Percentiles rank a stretch among this genome's conserved stretches.
Evolutionary conservation across 2,888 invertebrate species (phyloP).

Genomic region (Dryomyza anilis): DNA sequence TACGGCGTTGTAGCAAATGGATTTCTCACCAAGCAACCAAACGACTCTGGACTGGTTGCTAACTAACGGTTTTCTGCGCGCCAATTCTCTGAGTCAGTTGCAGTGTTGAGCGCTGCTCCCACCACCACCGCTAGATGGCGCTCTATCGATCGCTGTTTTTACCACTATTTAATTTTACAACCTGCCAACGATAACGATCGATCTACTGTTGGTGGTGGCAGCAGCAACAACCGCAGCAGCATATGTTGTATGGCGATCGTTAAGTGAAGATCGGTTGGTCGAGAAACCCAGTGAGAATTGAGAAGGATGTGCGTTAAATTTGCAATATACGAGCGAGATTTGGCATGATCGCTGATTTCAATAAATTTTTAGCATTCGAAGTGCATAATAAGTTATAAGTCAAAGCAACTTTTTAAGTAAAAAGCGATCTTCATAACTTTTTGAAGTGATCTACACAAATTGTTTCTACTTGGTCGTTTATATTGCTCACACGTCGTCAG

Average conservation of each 20-base stretch:
- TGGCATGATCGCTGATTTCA: too few relatives aligned
- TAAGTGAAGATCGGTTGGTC: not conserved
- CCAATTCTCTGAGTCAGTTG: not conserved
- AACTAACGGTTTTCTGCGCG: slow-evolving; percentile 11
- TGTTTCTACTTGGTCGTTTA: too few relatives aligned
- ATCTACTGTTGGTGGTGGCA: slow-evolving; percentile 34
- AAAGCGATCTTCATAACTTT: too few relatives aligned
- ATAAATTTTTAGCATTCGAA: too few relatives aligned
- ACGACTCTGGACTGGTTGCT: not conserved
- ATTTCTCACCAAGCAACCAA: slow-evolving; percentile 17
- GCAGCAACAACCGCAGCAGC: too few relatives aligned
- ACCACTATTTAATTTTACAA: slow-evolving; percentile 39
- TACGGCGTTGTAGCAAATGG: slow-evolving; percentile 3
- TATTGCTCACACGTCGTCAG: too few relatives aligned
- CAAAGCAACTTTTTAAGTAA: too few relatives aligned
- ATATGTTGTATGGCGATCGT: slow-evolving; percentile 5
- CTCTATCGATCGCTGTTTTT: slow-evolving; percentile 39
- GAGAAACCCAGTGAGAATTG: not conserved
- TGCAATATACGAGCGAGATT: too few relatives aligned
- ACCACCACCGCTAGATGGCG: slow-evolving; percentile 28
- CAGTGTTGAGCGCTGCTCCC: slow-evolving; percentile 25
- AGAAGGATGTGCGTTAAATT: too few relatives aligned
- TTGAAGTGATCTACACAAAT: too few relatives aligned
- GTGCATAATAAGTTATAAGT: not conserved
- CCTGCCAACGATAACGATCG: slow-evolving; percentile 48